Percentiles rank a stretch among this genome's conserved stretches.
phyloP scores from a whole-genome alignment of 1,140 invertebrate genomes.

The Drosophila nasuta region DNA sequence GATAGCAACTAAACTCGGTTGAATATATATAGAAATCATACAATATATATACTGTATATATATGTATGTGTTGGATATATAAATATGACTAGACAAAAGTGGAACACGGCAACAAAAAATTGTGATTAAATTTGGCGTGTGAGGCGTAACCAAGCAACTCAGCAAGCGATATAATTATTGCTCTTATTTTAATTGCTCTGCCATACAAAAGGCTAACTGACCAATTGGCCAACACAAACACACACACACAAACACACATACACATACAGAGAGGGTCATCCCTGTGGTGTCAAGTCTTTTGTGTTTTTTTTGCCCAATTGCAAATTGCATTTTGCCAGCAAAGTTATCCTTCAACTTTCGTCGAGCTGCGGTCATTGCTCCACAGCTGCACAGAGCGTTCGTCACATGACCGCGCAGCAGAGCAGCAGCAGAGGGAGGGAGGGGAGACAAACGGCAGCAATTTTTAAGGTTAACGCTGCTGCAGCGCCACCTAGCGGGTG shows the following conservation, averaged over 20 bases:
- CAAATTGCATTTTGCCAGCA: constrained; percentile 43
- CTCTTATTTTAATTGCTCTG: neutral
- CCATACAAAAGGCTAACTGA: neutral
- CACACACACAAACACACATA: constrained; percentile 1
- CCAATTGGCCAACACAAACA: neutral
- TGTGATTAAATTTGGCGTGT: constrained; percentile 37
- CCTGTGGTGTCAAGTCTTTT: neutral
- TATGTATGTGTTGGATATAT: neutral
- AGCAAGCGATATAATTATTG: neutral
- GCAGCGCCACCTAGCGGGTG: constrained; percentile 56
- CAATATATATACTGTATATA: neutral
- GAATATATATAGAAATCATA: neutral
- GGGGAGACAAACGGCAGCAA: neutral
- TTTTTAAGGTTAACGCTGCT: constrained; percentile 63
- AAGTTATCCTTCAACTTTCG: constrained; percentile 78
- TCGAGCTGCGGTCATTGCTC: constrained; percentile 77
- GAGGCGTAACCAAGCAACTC: neutral
- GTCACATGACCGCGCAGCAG: constrained; percentile 36
- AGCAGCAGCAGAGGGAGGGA: neutral
- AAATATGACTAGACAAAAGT: constrained; percentile 4
- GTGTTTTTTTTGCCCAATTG: constrained; percentile 5
- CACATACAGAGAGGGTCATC: neutral
- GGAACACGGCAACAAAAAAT: constrained; percentile 16
- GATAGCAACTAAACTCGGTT: constrained; percentile 40
- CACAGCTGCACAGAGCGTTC: constrained; percentile 6